Evolutionary conservation across 2,797 vertebrate genomes (phyloP), one percentile per base, ranked within the genome.

Genomic region (Alosa sapidissima): DNA sequence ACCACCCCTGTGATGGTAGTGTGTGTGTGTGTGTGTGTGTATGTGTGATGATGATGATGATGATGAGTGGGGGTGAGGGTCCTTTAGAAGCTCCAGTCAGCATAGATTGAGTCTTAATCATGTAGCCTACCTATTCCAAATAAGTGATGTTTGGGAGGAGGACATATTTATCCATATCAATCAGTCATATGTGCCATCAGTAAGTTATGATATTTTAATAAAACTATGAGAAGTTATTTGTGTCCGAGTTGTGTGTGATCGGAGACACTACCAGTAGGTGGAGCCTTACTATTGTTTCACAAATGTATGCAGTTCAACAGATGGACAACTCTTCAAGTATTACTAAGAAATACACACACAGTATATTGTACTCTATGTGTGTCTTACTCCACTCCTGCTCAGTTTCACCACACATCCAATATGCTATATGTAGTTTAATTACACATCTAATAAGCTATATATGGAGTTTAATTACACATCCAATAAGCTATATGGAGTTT

Each of bases 171-270:
- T 75, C 11, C 45, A 75, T 75, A 45, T 75, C 11, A 75, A 75
- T 75, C 68, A 75, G 19, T 58, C 55, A 21, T 58, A 19, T 75
- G 36, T 75, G 33, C 68, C 68, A 16, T 16, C 5, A 13, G 33
- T 41, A 75, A 75, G 68, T 75, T 75, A 75, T 75, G 68, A 36
- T 75, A 41, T 72, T 41, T 75, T 75, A 58, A 58, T 75, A 75
- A 24, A 75, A 14, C 13, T 45, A 16, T 75, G 14, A 16, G 16
- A 75, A 36, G 11, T 51, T 11, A 51, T 51, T 51, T 11, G 11
- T 51, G 49, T 10, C 49, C 4, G 41, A 41, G 41, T 41, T 51
- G 49, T 51, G 8, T 51, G 49, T 51, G 49, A 51, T 8, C 1
- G 8, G 9, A 9, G 7, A 21, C 6, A 5, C 1, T 21, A 5